Percentiles rank a stretch among this genome's conserved stretches.
Evolutionary conservation across 2,797 vertebrate species (phyloP).

Genomic region (Alosa sapidissima): DNA sequence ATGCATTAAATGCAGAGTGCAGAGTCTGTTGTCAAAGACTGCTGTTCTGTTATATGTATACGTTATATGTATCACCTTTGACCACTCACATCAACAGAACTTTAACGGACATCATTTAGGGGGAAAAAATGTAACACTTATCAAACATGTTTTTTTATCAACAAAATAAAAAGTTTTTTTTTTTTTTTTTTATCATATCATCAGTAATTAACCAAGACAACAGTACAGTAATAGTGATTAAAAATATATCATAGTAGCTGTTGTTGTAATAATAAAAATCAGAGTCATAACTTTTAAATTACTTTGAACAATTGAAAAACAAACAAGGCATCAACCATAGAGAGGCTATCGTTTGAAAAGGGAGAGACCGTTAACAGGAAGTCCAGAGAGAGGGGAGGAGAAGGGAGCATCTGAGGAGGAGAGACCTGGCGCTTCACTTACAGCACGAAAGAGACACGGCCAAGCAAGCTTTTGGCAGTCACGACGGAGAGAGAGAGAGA

Average conservation of each 20-base stretch:
- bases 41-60: background rate
- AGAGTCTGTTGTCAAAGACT: background rate
- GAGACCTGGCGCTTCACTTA: background rate
- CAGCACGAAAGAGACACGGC: slow-evolving; percentile 33
- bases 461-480: slow-evolving; percentile 68
- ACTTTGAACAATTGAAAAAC: slow-evolving; percentile 58
- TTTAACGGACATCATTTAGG: background rate
- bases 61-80: background rate
- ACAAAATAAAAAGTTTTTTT: slow-evolving; percentile 33
- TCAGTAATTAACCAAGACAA: slow-evolving; percentile 42
- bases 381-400: background rate
- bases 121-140: background rate
- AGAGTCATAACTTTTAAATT: slow-evolving; percentile 53
- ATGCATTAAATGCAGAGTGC: background rate
- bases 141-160: slow-evolving; percentile 17
- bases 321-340: slow-evolving; percentile 75
- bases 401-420: background rate
- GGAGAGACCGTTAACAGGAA: slow-evolving; percentile 24
- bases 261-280: slow-evolving; percentile 59
- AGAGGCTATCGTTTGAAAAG: slow-evolving; percentile 40
- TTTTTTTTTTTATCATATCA: background rate
- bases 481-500: slow-evolving; percentile 44
- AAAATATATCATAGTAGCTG: slow-evolving; percentile 56
- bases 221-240: slow-evolving; percentile 66
- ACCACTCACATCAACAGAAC: background rate